phyloP scores from a whole-genome alignment of 2,888 invertebrate genomes.

The Meghimatium bilineatum region DNA sequence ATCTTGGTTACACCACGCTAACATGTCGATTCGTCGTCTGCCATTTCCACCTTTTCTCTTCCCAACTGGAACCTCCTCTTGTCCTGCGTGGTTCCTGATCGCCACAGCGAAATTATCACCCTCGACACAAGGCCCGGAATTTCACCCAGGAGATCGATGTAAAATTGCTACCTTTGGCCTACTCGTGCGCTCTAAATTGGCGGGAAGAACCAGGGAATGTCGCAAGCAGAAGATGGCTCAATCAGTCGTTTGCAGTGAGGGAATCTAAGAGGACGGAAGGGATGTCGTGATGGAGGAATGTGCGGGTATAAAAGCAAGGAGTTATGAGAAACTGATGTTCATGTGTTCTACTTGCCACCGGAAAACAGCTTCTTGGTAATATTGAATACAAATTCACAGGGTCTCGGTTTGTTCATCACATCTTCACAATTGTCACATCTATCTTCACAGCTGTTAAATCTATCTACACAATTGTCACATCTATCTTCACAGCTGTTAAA shows the following conservation, averaged over 20 bases:
- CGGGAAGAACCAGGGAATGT: constrained; percentile 5
- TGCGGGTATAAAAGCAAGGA: too few relatives aligned
- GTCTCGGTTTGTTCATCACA: too few relatives aligned
- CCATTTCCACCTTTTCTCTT: background rate
- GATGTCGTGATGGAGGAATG: background rate
- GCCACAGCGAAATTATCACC: constrained; percentile 23
- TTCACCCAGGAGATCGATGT: constrained; percentile 26
- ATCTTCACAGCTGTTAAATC: too few relatives aligned
- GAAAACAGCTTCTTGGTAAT: too few relatives aligned
- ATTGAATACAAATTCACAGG: too few relatives aligned
- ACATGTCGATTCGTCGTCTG: background rate
- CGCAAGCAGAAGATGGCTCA: constrained; percentile 9
- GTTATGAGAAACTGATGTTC: too few relatives aligned
- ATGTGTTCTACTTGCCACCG: too few relatives aligned
- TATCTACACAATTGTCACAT: too few relatives aligned
- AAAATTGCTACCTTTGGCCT: constrained; percentile 37
- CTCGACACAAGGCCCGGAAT: background rate
- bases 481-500: too few relatives aligned
- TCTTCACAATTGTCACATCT: too few relatives aligned
- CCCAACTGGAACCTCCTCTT: background rate
- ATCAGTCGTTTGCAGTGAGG: constrained; percentile 23
- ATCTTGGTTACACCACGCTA: background rate
- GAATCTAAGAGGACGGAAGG: background rate
- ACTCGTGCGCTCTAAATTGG: constrained; percentile 31
- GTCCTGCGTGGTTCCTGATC: constrained; percentile 7